phyloP scores from a whole-genome alignment of 2,888 invertebrate genomes.

The Volucella zonaria region DNA sequence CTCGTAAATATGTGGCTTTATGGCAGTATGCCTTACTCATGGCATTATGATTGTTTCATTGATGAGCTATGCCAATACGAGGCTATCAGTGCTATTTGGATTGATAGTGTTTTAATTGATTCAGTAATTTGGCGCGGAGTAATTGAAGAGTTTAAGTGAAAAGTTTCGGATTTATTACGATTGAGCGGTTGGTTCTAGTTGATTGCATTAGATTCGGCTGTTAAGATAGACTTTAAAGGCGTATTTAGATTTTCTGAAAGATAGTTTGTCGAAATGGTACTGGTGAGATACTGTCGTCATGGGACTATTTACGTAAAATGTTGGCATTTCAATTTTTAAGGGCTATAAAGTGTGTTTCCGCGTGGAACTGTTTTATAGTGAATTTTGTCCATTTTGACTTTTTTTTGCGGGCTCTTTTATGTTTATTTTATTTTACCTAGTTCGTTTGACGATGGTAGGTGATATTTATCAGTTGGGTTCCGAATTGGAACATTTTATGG shows the following conservation, averaged over 20 bases:
- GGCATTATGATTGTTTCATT: conserved; percentile 62
- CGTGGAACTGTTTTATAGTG: background rate
- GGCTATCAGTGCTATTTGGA: conserved; percentile 27
- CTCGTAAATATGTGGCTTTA: conserved; percentile 63
- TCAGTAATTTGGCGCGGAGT: background rate
- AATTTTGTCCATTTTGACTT: background rate
- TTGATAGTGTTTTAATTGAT: conserved; percentile 3
- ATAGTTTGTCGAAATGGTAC: background rate
- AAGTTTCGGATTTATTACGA: conserved; percentile 10
- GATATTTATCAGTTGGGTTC: background rate
- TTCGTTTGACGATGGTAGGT: background rate
- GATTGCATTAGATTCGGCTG: conserved; percentile 2
- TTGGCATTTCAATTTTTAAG: background rate
- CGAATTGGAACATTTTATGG: too few relatives aligned
- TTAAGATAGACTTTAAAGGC: conserved; percentile 14
- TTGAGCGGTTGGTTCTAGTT: conserved; percentile 1
- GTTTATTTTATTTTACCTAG: too few relatives aligned
- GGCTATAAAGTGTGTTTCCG: background rate
- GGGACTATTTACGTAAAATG: background rate
- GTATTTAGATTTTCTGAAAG: conserved; percentile 5
- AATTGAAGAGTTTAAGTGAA: conserved; percentile 1
- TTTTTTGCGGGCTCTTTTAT: background rate
- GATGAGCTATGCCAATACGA: conserved; percentile 33
- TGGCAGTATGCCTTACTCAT: conserved; percentile 60
- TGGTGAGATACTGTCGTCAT: background rate